Evolutionary conservation across 2,797 vertebrate species (phyloP).

Genomic region (Catamblyrhynchus diadema): DNA sequence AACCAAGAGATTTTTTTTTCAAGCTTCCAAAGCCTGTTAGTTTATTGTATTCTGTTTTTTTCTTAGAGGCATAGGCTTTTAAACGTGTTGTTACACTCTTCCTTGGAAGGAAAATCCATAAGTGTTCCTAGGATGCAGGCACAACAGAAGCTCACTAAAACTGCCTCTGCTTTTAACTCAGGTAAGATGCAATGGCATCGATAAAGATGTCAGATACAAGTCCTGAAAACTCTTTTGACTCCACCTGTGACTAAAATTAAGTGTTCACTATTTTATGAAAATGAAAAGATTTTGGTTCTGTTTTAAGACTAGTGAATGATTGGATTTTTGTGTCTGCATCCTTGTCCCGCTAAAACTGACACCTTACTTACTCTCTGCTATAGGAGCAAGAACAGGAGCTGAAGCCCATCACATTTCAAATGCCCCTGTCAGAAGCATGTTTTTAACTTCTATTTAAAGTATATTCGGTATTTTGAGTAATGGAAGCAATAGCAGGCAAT

Average conservation of each 20-base stretch:
- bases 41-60: neutral
- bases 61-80: neutral
- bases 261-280: neutral
- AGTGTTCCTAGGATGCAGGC: neutral
- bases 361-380: neutral
- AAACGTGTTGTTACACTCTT: accelerated
- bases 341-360: neutral
- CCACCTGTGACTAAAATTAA: neutral
- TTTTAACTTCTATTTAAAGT: neutral
- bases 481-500: neutral
- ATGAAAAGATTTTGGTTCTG: neutral
- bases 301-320: neutral
- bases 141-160: neutral
- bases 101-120: neutral
- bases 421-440: neutral
- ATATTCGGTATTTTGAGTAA: neutral
- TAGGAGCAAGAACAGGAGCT: neutral
- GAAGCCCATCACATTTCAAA: neutral
- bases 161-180: neutral
- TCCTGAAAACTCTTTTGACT: neutral
- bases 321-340: neutral
- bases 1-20: neutral
- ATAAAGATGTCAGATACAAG: neutral
- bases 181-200: neutral
- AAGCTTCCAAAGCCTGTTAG: neutral